Conservation (phyloP, 2,888 invertebrate genomes). For the Merodon equestris region DNA sequence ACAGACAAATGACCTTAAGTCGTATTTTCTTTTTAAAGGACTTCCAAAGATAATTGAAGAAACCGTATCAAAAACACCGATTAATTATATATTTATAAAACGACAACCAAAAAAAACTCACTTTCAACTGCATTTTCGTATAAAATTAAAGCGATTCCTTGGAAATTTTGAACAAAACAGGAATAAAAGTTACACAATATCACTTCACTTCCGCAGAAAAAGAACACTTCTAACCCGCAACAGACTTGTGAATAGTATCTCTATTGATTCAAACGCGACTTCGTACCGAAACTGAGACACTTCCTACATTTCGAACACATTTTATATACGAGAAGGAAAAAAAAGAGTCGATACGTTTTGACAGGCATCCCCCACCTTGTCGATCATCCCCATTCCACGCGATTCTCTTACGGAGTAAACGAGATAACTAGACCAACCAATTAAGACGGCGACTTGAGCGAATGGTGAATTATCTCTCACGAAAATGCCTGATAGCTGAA, state of each 20-base stretch:
- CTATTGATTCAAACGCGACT: slow-evolving; percentile 48
- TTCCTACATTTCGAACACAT: slow-evolving; percentile 44
- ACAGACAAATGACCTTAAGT: too few relatives aligned
- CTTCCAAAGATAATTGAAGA: too few relatives aligned
- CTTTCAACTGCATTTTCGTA: slow-evolving; percentile 52
- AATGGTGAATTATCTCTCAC: slow-evolving; percentile 20
- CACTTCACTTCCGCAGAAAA: not conserved
- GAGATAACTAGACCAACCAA: slow-evolving; percentile 34
- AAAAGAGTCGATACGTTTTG: slow-evolving; percentile 7
- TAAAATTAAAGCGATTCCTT: not conserved
- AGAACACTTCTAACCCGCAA: not conserved
- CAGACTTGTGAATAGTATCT: slow-evolving; percentile 20
- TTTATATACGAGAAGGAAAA: slow-evolving; percentile 46
- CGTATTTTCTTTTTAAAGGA: too few relatives aligned
- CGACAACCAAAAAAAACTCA: slow-evolving; percentile 30
- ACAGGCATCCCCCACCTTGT: slow-evolving; percentile 24
- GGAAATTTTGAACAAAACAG: not conserved
- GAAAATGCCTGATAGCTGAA: slow-evolving; percentile 37
- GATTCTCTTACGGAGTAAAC: slow-evolving; percentile 12
- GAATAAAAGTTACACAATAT: not conserved
- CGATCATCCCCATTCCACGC: slow-evolving; percentile 36
- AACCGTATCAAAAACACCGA: not conserved
- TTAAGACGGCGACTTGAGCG: not conserved
- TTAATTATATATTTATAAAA: not conserved
- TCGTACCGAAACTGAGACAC: slow-evolving; percentile 55